Evolutionary conservation across 1,140 invertebrate genomes (phyloP), one percentile per base, ranked within the genome.

Genomic region (Muscidifurax raptorellus): DNA sequence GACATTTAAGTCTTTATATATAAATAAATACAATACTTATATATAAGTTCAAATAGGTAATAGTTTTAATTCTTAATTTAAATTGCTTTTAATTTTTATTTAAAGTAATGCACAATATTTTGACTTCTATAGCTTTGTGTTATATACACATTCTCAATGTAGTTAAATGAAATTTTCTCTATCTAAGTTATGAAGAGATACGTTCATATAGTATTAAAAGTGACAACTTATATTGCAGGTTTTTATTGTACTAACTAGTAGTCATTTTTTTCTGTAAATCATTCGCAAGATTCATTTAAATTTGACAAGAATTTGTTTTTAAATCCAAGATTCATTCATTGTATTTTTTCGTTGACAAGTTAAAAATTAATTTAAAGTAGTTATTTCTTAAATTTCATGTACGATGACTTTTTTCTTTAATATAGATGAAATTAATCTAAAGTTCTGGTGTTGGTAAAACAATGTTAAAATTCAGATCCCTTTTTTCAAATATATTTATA

Each of bases 401-500:
- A 66, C 2, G 9, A 66, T 12, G 64, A 27, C 9, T 27, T n/a
- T 25, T 18, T 5, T 1, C 4, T 66, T 6, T 59, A 9, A 64
- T 47, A 80, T 72, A 81, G 82, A 84, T 86, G 30, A 18, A 59
- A n/a, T 59, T 59, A n/a, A 59, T 59, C 6, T 22, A n/a, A n/a
- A n/a, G 1, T 22, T n/a, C 52, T 59, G 52, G 18, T 69, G 2
- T 69, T 69, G 27, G 28, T 83, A 69, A 83, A 83, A 83, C 36
- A 67, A 15, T 22, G 71, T 71, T 52, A 5, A 22, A 83, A 79
- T 59, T 10, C 64, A 72, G 67, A 52, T 83, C n/a, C 6, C 30
- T 74, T 66, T 40, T 71, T 84, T 64, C 47, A 84, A 64, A 28
- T 66, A 74, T 44, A 59, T 74, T 80, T 72, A 74, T 80, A 74